Evolutionary conservation across 1,140 invertebrate genomes (phyloP).

Genomic region (Drosophila rhopaloa): DNA sequence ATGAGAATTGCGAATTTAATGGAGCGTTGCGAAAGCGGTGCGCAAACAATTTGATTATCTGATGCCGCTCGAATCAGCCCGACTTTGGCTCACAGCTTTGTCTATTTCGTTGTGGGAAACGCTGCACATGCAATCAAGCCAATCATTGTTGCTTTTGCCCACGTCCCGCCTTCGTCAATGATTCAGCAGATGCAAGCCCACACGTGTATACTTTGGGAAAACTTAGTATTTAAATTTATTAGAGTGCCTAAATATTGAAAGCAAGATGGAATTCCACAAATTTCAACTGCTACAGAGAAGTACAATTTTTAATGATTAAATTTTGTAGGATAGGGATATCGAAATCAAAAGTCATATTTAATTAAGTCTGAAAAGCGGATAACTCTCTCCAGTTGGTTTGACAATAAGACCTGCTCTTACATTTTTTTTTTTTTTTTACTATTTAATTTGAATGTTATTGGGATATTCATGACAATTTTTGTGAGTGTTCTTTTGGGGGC

Average conservation of each 20-base stretch:
- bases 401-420: no score
- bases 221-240: no score
- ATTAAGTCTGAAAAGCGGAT: no score
- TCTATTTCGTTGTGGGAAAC: slow-evolving; percentile 58
- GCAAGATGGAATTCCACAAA: no score
- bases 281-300: no score
- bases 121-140: slow-evolving; percentile 63
- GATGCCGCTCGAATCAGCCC: slow-evolving; percentile 18
- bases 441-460: no score
- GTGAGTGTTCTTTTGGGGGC: slow-evolving; percentile 8
- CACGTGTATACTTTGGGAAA: slow-evolving; percentile 43
- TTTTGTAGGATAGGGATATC: no score
- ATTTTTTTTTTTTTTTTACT: no score
- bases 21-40: slow-evolving; percentile 70
- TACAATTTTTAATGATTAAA: no score
- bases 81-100: slow-evolving; percentile 24
- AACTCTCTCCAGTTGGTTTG: no score
- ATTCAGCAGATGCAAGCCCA: slow-evolving; percentile 53
- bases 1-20: slow-evolving; percentile 69
- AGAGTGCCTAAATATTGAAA: no score
- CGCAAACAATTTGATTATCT: slow-evolving; percentile 70
- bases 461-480: not conserved
- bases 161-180: slow-evolving; percentile 41
- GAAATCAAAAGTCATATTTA: no score
- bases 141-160: slow-evolving; percentile 28